phyloP scores from a whole-genome alignment of 2,888 invertebrate species.

The Patella depressa region DNA sequence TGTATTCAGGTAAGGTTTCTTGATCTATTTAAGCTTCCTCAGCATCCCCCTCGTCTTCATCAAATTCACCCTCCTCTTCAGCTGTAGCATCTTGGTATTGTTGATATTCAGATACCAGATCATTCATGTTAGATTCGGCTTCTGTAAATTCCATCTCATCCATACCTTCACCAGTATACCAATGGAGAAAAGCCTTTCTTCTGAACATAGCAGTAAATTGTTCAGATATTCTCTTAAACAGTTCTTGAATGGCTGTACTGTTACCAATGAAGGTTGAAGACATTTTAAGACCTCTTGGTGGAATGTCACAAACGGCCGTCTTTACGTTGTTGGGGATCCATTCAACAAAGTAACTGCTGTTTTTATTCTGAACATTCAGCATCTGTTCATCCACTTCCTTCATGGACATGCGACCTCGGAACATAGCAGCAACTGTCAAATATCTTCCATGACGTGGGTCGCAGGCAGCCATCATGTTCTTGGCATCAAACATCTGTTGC shows the following conservation, averaged over 20 bases:
- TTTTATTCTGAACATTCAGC: conserved; percentile 8
- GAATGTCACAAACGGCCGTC: conserved; percentile 1
- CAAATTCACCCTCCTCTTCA: conserved; percentile 7
- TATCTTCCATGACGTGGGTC: not conserved
- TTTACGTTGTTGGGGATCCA: conserved; percentile 5
- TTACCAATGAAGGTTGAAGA: conserved; percentile 1
- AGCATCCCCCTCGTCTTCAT: not conserved
- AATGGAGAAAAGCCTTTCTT: conserved; percentile 7
- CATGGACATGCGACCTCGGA: conserved; percentile 7
- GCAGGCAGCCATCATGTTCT: not conserved
- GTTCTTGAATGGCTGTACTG: conserved; percentile 7
- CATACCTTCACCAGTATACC: conserved; percentile 11
- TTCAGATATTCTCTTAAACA: conserved; percentile 6
- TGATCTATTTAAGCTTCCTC: not conserved
- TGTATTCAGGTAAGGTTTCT: too few relatives aligned
- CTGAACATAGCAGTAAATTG: conserved; percentile 9
- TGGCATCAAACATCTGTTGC: not conserved
- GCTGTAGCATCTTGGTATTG: conserved; percentile 10
- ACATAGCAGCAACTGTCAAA: conserved; percentile 5
- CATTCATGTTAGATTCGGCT: conserved; percentile 6
- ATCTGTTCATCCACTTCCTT: conserved; percentile 8
- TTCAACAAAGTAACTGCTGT: conserved; percentile 10
- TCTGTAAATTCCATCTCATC: conserved; percentile 12
- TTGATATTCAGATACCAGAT: conserved; percentile 12
- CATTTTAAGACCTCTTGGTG: conserved; percentile 11